Evolutionary conservation across 1,140 invertebrate genomes (phyloP).

Genomic region (Lanistes nyassanus): DNA sequence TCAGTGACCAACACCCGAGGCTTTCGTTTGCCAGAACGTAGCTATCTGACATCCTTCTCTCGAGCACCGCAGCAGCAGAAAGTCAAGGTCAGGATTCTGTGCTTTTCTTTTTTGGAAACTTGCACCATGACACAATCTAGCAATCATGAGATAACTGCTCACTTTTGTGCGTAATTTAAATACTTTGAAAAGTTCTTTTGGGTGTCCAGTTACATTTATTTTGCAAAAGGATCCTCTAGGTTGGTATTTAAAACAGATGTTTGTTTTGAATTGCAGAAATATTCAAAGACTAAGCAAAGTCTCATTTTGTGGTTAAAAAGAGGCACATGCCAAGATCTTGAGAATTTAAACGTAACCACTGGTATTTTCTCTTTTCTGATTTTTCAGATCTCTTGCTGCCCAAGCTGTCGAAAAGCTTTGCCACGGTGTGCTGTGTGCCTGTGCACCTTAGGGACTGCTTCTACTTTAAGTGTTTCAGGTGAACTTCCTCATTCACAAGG

Average conservation of each 20-base stretch:
- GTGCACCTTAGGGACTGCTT: slow-evolving; percentile 87
- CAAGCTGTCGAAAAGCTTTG: slow-evolving; percentile 91
- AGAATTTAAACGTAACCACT: background rate
- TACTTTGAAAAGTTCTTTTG: background rate
- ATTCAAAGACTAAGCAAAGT: no score
- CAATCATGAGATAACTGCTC: no score
- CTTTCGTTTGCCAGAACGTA: slow-evolving; percentile 8
- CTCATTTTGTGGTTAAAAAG: no score
- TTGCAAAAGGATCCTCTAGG: background rate
- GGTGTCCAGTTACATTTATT: background rate
- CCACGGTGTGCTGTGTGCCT: slow-evolving; percentile 93
- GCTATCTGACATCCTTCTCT: slow-evolving; percentile 4
- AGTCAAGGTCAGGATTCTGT: slow-evolving; percentile 1
- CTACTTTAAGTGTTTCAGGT: slow-evolving; percentile 32
- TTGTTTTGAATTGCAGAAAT: background rate
- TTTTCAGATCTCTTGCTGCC: slow-evolving; percentile 79
- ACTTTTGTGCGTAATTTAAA: background rate
- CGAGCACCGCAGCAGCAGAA: slow-evolving; percentile 21
- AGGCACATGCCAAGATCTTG: background rate
- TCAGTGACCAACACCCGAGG: slow-evolving; percentile 76
- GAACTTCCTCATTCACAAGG: background rate
- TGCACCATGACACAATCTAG: no score
- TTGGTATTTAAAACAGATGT: background rate
- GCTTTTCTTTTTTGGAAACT: background rate
- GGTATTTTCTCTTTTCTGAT: background rate